Percentiles rank a stretch among this genome's conserved stretches.
These are phyloP conservation scores for Todiramphus saurophagus DNA, from an alignment of 2,113 vertebrate species.

Conservation along the genomic window DNA sequence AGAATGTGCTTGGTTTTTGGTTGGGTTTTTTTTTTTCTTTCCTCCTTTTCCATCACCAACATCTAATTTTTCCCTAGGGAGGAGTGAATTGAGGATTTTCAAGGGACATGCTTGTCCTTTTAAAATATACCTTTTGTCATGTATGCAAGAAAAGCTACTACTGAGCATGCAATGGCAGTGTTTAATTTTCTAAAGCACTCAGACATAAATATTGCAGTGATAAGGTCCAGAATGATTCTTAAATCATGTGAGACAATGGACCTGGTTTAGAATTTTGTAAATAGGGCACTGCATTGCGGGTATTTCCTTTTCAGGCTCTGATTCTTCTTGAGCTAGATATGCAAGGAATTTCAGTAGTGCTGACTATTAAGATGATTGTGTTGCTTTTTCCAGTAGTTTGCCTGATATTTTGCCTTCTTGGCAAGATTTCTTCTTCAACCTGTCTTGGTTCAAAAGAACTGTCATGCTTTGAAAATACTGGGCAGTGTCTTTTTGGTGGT, in stretches of 20 bases:
- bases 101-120: background rate
- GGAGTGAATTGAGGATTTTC: background rate
- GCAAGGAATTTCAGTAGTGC: background rate
- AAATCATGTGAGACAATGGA: slow-evolving; percentile 1
- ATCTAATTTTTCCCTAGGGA: background rate
- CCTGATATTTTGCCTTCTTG: background rate
- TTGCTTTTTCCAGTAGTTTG: background rate
- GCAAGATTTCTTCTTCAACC: background rate
- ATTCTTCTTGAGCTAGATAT: background rate
- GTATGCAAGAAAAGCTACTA: background rate
- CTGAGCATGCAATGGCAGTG: background rate
- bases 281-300: slow-evolving; percentile 47
- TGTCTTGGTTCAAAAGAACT: background rate
- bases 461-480: background rate
- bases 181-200: slow-evolving; percentile 37
- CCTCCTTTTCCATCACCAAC: background rate
- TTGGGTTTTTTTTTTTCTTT: background rate
- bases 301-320: background rate
- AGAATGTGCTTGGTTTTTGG: background rate
- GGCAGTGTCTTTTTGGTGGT: background rate
- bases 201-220: slow-evolving; percentile 11
- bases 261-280: slow-evolving; percentile 41
- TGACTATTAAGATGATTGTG: background rate
- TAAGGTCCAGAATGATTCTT: slow-evolving; percentile 21
- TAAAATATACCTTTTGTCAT: background rate